Conservation (phyloP, 2,888 invertebrate genomes). For the Bedellia somnulentella region DNA sequence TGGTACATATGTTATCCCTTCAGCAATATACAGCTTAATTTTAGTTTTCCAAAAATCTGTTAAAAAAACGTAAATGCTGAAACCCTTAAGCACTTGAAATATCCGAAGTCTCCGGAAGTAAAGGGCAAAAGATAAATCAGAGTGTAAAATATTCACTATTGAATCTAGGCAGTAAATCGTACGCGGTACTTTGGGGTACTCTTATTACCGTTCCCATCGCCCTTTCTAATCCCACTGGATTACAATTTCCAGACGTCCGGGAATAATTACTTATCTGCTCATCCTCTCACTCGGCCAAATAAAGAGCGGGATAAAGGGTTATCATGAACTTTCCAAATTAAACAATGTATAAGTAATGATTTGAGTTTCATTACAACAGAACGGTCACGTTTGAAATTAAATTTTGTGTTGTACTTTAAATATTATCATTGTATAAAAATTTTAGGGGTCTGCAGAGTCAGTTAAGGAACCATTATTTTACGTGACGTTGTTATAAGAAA, state of each 20-base stretch:
- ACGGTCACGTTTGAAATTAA: too few relatives aligned
- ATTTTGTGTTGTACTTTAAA: too few relatives aligned
- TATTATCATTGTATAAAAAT: too few relatives aligned
- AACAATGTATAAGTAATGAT: constrained; percentile 17
- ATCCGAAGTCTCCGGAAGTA: too few relatives aligned
- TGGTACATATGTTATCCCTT: too few relatives aligned
- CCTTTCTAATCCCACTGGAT: constrained; percentile 55
- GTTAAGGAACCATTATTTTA: too few relatives aligned
- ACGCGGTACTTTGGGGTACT: constrained; percentile 48
- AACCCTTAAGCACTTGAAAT: too few relatives aligned
- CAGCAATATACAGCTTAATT: too few relatives aligned
- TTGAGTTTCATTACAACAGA: constrained; percentile 10
- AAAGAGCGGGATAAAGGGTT: constrained; percentile 23
- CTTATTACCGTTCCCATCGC: constrained; percentile 57
- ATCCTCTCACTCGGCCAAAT: constrained; percentile 26
- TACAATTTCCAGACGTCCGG: constrained; percentile 47
- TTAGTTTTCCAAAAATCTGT: too few relatives aligned
- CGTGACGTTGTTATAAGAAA: too few relatives aligned
- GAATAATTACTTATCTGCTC: constrained; percentile 58
- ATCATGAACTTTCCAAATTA: constrained; percentile 17
- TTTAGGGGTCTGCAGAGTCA: too few relatives aligned
- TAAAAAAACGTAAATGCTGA: too few relatives aligned
- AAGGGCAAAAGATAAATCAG: constrained; percentile 35
- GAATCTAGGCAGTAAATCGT: constrained; percentile 58
- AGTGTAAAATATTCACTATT: constrained; percentile 57